These are phyloP conservation scores for Phataginus tetradactyla DNA, from an alignment of 2,797 vertebrate species.

Conservation along the genomic window DNA sequence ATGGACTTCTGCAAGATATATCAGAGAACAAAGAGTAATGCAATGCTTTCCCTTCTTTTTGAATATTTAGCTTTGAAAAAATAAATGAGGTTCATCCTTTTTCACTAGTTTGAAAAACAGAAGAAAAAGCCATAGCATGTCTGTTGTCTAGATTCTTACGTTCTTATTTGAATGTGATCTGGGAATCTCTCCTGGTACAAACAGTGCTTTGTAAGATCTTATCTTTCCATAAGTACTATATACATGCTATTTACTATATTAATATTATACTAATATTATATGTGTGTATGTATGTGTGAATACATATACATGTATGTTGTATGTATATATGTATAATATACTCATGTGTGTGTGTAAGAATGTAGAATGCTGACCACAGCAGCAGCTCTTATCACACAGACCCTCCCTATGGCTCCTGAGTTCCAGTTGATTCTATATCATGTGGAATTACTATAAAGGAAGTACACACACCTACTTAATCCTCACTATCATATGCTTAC, in stretches of 20 bases:
- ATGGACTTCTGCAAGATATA: background rate
- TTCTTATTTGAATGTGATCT: background rate
- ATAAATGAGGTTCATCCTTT: background rate
- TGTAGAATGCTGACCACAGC: background rate
- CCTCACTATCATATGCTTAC: background rate
- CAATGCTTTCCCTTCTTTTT: background rate
- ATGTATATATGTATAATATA: background rate
- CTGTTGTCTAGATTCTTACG: background rate
- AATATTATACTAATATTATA: background rate
- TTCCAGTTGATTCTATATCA: rapidly evolving
- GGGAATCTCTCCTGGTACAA: background rate
- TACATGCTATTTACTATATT: background rate
- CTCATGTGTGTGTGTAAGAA: background rate
- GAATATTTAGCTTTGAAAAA: background rate
- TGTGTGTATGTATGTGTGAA: background rate
- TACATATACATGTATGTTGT: background rate
- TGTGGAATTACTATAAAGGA: background rate
- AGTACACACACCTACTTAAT: background rate
- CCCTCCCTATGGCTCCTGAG: background rate
- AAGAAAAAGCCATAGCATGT: background rate
- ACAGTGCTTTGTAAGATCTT: background rate
- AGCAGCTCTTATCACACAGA: background rate
- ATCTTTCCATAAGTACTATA: background rate
- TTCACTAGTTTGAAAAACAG: background rate
- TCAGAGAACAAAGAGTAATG: background rate